phyloP scores from a whole-genome alignment of 2,888 invertebrate species.

The Palloptera scutellata region DNA sequence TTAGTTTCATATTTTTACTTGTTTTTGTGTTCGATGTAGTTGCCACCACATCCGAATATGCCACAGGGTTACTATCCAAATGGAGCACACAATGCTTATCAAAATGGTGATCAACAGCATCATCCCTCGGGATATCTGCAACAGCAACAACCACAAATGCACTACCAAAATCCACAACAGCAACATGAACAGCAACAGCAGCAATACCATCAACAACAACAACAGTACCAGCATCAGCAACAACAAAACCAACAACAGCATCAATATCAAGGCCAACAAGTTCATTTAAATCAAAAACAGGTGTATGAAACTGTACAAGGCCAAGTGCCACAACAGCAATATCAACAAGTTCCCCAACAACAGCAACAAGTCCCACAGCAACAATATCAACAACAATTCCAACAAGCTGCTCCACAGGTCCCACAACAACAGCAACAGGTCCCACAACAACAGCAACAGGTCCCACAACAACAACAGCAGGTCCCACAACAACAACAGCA shows the following conservation, averaged over 20 bases:
- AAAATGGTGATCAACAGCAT: slow-evolving; percentile 42
- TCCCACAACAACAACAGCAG: slow-evolving; percentile 37
- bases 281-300: slow-evolving; percentile 52
- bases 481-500: slow-evolving; percentile 35
- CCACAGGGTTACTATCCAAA: slow-evolving; percentile 61
- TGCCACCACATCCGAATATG: slow-evolving; percentile 64
- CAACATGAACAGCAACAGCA: slow-evolving; percentile 44
- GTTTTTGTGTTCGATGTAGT: slow-evolving; percentile 36
- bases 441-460: slow-evolving; percentile 39
- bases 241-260: slow-evolving; percentile 47
- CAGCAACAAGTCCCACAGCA: slow-evolving; percentile 41
- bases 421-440: slow-evolving; percentile 36
- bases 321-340: slow-evolving; percentile 42
- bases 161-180: slow-evolving; percentile 53
- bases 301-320: slow-evolving; percentile 51
- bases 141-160: slow-evolving; percentile 50
- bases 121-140: slow-evolving; percentile 46
- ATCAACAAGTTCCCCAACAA: slow-evolving; percentile 38
- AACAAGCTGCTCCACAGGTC: slow-evolving; percentile 29
- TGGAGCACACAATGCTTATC: slow-evolving; percentile 36
- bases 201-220: slow-evolving; percentile 40
- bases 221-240: slow-evolving; percentile 42
- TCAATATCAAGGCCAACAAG: slow-evolving; percentile 50
- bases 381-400: slow-evolving; percentile 42
- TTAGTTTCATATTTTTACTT: background rate